Percentiles rank a stretch among this genome's conserved stretches.
phyloP scores from a whole-genome alignment of 1,140 invertebrate species.

The Ips typographus region DNA sequence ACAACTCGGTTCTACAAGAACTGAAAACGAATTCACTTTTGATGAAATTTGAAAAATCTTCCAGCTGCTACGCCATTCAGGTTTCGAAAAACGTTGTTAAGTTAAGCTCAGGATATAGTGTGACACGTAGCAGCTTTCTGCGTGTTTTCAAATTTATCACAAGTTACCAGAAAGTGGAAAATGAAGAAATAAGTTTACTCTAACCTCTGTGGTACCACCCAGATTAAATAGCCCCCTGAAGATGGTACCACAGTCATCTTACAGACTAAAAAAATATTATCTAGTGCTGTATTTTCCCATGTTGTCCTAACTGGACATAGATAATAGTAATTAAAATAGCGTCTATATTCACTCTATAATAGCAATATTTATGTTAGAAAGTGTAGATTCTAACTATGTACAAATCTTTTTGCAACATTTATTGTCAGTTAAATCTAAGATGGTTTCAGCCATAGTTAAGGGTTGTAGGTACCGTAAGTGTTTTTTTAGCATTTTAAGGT shows the following conservation, averaged over 20 bases:
- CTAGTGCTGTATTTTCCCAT: slow-evolving; percentile 20
- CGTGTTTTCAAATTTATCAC: neutral
- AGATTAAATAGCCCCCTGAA: no score
- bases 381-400: slow-evolving; percentile 21
- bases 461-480: slow-evolving; percentile 3
- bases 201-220: no score
- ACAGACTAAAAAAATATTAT: no score
- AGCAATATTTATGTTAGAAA: slow-evolving; percentile 12
- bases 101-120: slow-evolving; percentile 30
- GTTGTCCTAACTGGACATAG: neutral
- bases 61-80: slow-evolving; percentile 20
- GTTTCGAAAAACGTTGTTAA: slow-evolving; percentile 10
- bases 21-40: neutral
- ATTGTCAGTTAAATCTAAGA: slow-evolving; percentile 33
- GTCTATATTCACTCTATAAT: slow-evolving; percentile 1
- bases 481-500: neutral
- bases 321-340: neutral
- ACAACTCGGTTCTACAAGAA: neutral
- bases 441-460: slow-evolving; percentile 21
- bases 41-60: neutral
- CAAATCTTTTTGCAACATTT: slow-evolving; percentile 18
- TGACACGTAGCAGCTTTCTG: slow-evolving; percentile 8
- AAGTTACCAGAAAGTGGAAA: no score
- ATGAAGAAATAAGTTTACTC: no score
- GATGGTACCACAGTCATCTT: no score